Percentiles rank a stretch among this genome's conserved stretches.
These are phyloP conservation scores for Chelonus formosanus DNA, from an alignment of 2,888 invertebrate genomes.

Conservation along the genomic window DNA sequence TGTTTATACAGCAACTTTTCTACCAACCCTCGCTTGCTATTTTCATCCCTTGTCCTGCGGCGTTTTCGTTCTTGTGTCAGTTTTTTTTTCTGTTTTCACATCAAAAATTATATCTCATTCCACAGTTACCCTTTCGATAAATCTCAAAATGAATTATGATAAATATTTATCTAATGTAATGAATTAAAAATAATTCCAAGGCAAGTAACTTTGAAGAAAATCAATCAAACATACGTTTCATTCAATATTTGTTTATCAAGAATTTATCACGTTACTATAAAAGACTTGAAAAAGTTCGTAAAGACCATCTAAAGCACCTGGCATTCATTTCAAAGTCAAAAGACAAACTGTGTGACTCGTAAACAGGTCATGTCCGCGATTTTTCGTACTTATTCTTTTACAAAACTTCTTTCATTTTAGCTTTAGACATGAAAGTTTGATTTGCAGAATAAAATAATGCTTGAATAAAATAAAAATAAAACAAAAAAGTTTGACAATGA, in stretches of 20 bases:
- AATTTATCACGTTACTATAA: constrained; percentile 24
- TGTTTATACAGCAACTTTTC: constrained; percentile 65
- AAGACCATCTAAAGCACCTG: constrained; percentile 40
- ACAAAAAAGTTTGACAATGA: neutral
- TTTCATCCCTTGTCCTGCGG: constrained; percentile 43
- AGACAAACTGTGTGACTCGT: constrained; percentile 40
- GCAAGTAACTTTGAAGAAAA: constrained; percentile 1
- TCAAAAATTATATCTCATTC: constrained; percentile 1
- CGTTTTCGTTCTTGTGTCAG: constrained; percentile 59
- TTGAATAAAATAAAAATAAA: neutral
- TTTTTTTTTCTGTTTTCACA: constrained; percentile 47
- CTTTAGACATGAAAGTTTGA: neutral
- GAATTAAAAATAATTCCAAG: neutral
- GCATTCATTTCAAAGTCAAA: constrained; percentile 41
- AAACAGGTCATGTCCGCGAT: constrained; percentile 43
- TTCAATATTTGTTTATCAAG: constrained; percentile 33
- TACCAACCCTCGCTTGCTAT: constrained; percentile 39
- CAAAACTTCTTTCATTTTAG: neutral
- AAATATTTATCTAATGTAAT: too few relatives aligned
- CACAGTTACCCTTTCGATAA: neutral
- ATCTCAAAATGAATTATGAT: too few relatives aligned
- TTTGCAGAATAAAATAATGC: neutral
- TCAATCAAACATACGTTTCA: constrained; percentile 9
- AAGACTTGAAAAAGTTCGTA: constrained; percentile 21
- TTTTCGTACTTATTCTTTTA: constrained; percentile 40